Percentiles rank a stretch among this genome's conserved stretches.
phyloP scores from a whole-genome alignment of 2,113 vertebrate genomes.

The Eubucco bourcierii region DNA sequence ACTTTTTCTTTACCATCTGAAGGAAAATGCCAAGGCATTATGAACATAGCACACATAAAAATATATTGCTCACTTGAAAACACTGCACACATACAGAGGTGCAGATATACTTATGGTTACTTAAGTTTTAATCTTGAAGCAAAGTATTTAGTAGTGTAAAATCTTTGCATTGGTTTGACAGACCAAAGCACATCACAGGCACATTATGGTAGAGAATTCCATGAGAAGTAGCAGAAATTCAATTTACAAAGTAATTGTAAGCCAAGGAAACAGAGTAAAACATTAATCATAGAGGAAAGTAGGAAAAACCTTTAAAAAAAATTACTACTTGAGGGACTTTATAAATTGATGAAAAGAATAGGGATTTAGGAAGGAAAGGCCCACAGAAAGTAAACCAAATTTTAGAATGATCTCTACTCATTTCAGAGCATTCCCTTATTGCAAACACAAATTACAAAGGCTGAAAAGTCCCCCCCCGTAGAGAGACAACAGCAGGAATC shows the following conservation, averaged over 20 bases:
- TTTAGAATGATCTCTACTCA: background rate
- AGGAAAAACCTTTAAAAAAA: background rate
- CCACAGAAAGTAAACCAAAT: background rate
- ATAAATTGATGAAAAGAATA: background rate
- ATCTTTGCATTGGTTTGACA: background rate
- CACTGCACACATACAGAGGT: background rate
- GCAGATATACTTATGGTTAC: background rate
- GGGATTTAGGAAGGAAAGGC: background rate
- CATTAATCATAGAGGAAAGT: background rate
- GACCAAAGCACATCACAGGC: background rate
- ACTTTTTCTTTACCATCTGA: background rate
- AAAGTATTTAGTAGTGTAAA: background rate
- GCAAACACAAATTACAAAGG: background rate
- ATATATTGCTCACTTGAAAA: background rate
- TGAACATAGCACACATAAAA: background rate
- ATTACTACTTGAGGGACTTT: background rate
- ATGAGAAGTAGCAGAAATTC: background rate
- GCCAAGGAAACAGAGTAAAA: background rate
- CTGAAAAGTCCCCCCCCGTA: background rate
- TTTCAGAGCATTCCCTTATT: background rate
- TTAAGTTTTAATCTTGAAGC: background rate
- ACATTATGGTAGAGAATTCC: background rate
- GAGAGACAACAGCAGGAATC: background rate
- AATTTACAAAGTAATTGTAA: background rate
- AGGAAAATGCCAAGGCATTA: background rate